These are phyloP conservation scores for Diachrysia chrysitis DNA, from an alignment of 2,888 invertebrate genomes.

Conservation along the genomic window DNA sequence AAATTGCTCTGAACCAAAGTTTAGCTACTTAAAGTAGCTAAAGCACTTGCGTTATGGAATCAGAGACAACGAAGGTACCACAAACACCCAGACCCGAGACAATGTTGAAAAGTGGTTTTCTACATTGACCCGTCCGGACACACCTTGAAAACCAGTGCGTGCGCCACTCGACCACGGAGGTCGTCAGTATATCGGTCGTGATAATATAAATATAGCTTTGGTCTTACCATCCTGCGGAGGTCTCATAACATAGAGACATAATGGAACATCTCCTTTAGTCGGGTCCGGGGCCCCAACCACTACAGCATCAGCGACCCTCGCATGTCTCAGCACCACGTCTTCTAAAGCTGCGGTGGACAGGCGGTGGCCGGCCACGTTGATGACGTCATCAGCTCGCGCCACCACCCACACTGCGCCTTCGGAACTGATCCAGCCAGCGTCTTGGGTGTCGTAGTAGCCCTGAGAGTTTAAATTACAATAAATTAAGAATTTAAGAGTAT, in stretches of 20 bases:
- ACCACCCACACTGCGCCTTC: constrained; percentile 96
- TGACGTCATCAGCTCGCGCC: constrained; percentile 97
- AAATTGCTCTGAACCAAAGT: no score
- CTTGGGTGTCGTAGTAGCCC: constrained; percentile 98
- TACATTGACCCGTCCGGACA: no score
- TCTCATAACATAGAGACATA: constrained; percentile 95
- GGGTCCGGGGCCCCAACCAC: constrained; percentile 97
- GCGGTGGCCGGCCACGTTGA: constrained; percentile 98
- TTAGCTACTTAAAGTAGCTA: no score
- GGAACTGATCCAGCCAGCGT: constrained; percentile 96
- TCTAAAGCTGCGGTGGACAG: constrained; percentile 96
- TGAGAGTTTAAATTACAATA: constrained; percentile 65
- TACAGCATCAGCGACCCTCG: constrained; percentile 95
- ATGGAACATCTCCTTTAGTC: constrained; percentile 96
- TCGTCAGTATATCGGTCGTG: no score
- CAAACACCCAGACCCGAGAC: no score
- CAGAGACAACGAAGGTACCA: no score
- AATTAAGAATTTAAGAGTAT: no score
- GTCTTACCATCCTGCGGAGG: constrained; percentile 87
- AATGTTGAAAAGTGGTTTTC: no score
- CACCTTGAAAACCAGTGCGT: no score
- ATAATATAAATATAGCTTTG: no score
- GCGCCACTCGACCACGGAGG: no score
- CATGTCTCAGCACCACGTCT: constrained; percentile 96
- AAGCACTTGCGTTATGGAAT: no score